Percentiles rank a stretch among this genome's conserved stretches.
Conservation (phyloP, 2,797 vertebrate species). For the Nyctibius grandis region DNA sequence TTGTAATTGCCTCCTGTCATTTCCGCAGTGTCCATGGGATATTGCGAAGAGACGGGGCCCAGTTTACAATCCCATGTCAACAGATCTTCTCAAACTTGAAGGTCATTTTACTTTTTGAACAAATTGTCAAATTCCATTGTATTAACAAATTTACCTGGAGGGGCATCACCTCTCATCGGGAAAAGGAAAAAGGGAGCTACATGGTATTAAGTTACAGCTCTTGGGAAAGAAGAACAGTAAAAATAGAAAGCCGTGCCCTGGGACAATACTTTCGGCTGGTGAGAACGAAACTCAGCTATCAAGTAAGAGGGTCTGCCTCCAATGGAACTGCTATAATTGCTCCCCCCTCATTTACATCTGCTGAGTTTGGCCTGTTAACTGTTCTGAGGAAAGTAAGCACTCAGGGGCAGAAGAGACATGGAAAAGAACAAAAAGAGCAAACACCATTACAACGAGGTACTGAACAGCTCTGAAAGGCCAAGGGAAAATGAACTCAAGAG, state of each 20-base stretch:
- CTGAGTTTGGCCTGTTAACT: neutral
- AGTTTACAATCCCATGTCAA: neutral
- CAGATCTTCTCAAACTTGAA: neutral
- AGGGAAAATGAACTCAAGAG: neutral
- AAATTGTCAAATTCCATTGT: neutral
- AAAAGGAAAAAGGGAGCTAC: neutral
- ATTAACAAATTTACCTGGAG: neutral
- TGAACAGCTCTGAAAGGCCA: neutral
- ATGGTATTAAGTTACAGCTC: neutral
- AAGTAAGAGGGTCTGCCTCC: neutral
- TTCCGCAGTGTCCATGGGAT: neutral
- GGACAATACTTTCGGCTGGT: neutral
- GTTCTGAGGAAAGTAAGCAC: neutral
- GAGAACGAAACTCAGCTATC: neutral
- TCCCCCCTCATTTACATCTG: neutral
- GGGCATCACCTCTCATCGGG: neutral
- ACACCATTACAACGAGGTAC: neutral
- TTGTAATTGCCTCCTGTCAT: conserved; percentile 30
- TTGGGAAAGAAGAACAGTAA: neutral
- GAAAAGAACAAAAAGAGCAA: neutral
- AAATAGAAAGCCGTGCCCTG: neutral
- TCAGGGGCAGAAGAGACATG: neutral
- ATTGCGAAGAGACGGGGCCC: neutral
- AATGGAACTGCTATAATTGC: neutral
- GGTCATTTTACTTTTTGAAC: neutral